A percentile compares a stretch with the other conserved stretches of the same genome.
Conservation (phyloP, 2,113 vertebrate genomes). For the western clawed frog (Xenopus tropicalis) region UCB_Xtro_10.0 CM004446.2:81494001-81494500, state of each 20-base stretch:
- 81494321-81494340: constrained; percentile 25
- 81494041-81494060: not conserved
- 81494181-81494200: not conserved
- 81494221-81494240: constrained; percentile 17
- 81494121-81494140: not conserved
- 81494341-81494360: constrained; percentile 39
- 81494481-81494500: constrained; percentile 23
- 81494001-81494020: too few species aligned
- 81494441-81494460: constrained; percentile 7
- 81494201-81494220: constrained; percentile 10
- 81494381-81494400: not conserved
- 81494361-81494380: constrained; percentile 20
- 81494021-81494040: too few species aligned
- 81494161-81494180: constrained; percentile 10
- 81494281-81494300: constrained; percentile 39
- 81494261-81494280: constrained; percentile 35
- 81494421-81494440: constrained; percentile 23
- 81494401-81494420: constrained; percentile 10
- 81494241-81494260: constrained; percentile 24
- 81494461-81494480: constrained; percentile 3
- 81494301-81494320: constrained; percentile 38
- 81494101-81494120: not conserved
- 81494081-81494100: not conserved
- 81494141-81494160: not conserved
- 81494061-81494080: not conserved